Percentiles rank a stretch among this genome's conserved stretches.
These are phyloP conservation scores for Drosophila conformis DNA, from an alignment of 2,888 invertebrate genomes.

Conservation along the genomic window DNA sequence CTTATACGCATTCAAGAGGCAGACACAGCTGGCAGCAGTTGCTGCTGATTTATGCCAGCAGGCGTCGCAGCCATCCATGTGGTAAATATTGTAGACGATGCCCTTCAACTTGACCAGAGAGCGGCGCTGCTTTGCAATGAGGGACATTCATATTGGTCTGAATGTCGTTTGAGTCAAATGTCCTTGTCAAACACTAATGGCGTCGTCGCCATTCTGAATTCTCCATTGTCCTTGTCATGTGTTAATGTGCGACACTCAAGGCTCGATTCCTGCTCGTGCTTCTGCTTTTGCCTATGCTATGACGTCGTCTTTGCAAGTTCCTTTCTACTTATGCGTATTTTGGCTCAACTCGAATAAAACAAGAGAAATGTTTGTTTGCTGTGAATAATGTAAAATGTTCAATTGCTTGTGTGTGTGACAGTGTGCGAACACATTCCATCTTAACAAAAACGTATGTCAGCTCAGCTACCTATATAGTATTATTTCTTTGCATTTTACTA, in stretches of 20 bases:
- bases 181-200: constrained; percentile 76
- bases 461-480: constrained; percentile 20
- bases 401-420: constrained; percentile 1
- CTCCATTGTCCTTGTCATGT: constrained; percentile 66
- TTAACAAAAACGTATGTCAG: constrained; percentile 11
- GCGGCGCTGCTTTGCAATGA: not conserved
- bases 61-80: constrained; percentile 48
- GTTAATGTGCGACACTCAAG: constrained; percentile 65
- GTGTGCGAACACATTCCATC: constrained; percentile 14
- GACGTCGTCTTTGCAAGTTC: constrained; percentile 22
- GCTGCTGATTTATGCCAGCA: constrained; percentile 58
- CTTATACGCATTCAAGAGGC: constrained; percentile 1
- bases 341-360: constrained; percentile 58
- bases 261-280: constrained; percentile 53
- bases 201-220: constrained; percentile 57
- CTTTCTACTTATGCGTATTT: constrained; percentile 43
- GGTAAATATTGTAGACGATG: constrained; percentile 34
- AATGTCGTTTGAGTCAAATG: constrained; percentile 57
- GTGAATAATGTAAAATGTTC: constrained; percentile 62
- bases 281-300: constrained; percentile 9
- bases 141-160: constrained; percentile 31
- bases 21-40: constrained; percentile 5
- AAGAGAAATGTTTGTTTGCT: constrained; percentile 43
- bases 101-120: constrained; percentile 70
- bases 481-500: not conserved